These are phyloP conservation scores for Spinus pinus DNA, from an alignment of 2,797 vertebrate genomes.

Conservation along the genomic window DNA sequence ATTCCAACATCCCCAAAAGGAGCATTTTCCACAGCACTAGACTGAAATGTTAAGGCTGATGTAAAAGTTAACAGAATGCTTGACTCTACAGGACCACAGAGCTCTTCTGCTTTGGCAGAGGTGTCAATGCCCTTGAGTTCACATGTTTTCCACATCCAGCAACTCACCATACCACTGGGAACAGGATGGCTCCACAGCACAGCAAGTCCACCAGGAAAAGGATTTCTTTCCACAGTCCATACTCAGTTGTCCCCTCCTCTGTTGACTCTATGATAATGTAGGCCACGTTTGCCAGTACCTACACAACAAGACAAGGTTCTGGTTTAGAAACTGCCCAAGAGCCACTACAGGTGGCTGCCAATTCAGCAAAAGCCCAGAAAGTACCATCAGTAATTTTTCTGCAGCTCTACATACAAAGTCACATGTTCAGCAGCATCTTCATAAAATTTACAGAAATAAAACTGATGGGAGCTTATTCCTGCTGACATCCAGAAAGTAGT, in stretches of 20 bases:
- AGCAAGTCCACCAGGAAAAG: slow-evolving; percentile 86
- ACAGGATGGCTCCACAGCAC: slow-evolving; percentile 88
- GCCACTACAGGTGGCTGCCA: neutral
- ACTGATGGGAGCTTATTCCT: neutral
- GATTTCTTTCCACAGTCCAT: slow-evolving; percentile 86
- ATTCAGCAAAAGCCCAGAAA: neutral
- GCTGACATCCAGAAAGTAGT: neutral
- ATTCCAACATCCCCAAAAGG: neutral
- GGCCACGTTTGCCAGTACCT: slow-evolving; percentile 87
- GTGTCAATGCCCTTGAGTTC: neutral
- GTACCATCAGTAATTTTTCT: neutral
- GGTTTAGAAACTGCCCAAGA: neutral
- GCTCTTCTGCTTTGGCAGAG: neutral
- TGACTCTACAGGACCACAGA: neutral
- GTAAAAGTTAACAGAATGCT: neutral
- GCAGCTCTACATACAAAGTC: neutral
- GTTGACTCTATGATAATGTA: slow-evolving; percentile 90
- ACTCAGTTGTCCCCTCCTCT: slow-evolving; percentile 84
- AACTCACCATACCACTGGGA: slow-evolving; percentile 86
- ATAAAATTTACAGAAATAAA: neutral
- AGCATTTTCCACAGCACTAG: neutral
- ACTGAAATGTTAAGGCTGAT: neutral
- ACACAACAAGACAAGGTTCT: neutral
- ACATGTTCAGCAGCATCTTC: neutral
- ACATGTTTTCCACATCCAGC: neutral